A percentile compares a stretch with the other conserved stretches of the same genome.
These are phyloP conservation scores for Ametastegia equiseti DNA, from an alignment of 2,888 invertebrate species.

Conservation along the genomic window DNA sequence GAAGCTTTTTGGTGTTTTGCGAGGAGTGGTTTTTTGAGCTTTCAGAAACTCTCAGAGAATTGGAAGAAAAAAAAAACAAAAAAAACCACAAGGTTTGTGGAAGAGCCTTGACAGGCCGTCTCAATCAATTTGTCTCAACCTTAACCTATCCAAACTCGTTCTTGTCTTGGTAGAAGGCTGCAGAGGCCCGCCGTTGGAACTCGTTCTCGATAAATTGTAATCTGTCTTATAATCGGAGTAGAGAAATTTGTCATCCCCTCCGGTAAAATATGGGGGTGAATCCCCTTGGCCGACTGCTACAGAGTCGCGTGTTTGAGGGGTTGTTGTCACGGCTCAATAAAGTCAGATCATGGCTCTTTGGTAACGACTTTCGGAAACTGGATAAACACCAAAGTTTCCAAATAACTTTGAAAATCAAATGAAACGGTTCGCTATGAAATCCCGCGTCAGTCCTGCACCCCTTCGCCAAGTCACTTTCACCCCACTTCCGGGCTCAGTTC, in stretches of 20 bases:
- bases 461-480: not conserved
- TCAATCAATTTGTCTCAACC: slow-evolving; percentile 37
- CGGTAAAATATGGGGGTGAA: slow-evolving; percentile 2
- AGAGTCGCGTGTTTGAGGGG: slow-evolving; percentile 20
- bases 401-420: not conserved
- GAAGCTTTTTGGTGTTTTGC: not conserved
- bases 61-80: too few species aligned
- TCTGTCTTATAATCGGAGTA: slow-evolving; percentile 35
- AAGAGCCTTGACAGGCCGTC: not conserved
- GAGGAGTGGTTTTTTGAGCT: not conserved
- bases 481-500: not conserved
- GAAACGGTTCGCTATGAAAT: not conserved
- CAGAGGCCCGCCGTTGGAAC: slow-evolving; percentile 3
- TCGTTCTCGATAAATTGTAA: slow-evolving; percentile 39
- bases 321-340: slow-evolving; percentile 38
- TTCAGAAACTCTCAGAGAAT: not conserved
- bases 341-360: slow-evolving; percentile 10
- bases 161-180: not conserved
- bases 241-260: slow-evolving; percentile 35
- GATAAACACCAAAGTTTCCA: not conserved
- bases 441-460: slow-evolving; percentile 14
- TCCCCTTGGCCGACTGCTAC: not conserved
- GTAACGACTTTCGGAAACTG: slow-evolving; percentile 19
- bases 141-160: slow-evolving; percentile 38
- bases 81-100: not conserved